Evolutionary conservation across 2,113 vertebrate species (phyloP).

Genomic region (Sula dactylatra): DNA sequence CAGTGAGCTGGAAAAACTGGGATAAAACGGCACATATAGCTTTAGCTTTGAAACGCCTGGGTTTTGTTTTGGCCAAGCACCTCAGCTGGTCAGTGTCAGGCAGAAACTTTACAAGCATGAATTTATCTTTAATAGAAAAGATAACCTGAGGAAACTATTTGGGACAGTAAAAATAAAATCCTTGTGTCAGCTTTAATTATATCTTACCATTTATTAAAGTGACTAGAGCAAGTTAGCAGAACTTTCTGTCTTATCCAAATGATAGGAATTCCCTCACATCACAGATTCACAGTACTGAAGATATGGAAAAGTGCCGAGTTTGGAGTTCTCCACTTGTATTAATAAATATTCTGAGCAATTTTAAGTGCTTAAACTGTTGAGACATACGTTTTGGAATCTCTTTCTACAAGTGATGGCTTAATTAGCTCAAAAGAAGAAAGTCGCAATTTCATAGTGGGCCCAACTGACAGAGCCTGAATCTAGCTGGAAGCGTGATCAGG

Average conservation of each 20-base stretch:
- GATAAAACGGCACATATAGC: neutral
- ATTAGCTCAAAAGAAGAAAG: slow-evolving; percentile 71
- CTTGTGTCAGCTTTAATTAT: neutral
- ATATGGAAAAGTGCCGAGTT: neutral
- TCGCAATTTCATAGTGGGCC: slow-evolving; percentile 43
- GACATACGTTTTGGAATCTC: slow-evolving; percentile 23
- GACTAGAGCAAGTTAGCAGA: neutral
- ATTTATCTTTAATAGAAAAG: neutral
- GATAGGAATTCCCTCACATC: neutral
- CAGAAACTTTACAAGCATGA: neutral
- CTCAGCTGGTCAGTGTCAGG: neutral
- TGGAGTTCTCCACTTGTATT: neutral
- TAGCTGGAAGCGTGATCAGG: slow-evolving; percentile 52
- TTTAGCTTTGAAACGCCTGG: neutral
- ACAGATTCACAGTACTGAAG: neutral
- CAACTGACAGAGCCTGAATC: slow-evolving; percentile 37
- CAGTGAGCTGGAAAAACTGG: neutral
- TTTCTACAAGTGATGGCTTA: slow-evolving; percentile 40
- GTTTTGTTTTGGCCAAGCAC: neutral
- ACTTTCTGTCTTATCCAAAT: neutral
- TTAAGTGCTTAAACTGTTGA: slow-evolving; percentile 61
- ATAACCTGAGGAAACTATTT: neutral
- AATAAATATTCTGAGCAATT: slow-evolving; percentile 21
- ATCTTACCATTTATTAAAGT: neutral
- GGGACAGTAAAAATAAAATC: neutral